Evolutionary conservation across 2,797 vertebrate species (phyloP).

Genomic region (Falco concolor): DNA sequence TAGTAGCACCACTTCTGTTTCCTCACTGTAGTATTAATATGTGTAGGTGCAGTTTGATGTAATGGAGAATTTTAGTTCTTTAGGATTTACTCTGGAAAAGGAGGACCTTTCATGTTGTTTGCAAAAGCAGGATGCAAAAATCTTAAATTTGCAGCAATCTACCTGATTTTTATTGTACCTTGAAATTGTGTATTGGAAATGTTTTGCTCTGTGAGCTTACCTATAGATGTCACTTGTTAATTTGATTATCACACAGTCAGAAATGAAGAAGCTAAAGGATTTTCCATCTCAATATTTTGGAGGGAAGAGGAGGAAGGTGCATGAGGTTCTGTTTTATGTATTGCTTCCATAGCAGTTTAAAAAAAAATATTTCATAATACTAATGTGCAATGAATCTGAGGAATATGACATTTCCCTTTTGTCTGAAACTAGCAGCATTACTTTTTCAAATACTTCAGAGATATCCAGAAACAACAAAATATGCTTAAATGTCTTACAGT

Average conservation of each 20-base stretch:
- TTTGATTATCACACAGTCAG: not conserved
- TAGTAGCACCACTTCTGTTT: not conserved
- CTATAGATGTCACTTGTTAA: not conserved
- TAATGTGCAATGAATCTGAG: not conserved
- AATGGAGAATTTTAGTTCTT: not conserved
- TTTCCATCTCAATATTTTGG: not conserved
- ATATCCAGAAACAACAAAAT: not conserved
- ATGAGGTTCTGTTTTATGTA: not conserved
- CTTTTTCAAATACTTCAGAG: not conserved
- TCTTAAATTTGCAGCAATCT: not conserved
- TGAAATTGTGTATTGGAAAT: not conserved
- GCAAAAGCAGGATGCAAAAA: not conserved
- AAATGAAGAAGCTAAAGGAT: not conserved
- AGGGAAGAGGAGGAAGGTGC: not conserved
- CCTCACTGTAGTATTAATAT: not conserved
- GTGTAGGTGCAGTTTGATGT: not conserved
- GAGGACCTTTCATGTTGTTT: not conserved
- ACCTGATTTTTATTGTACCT: not conserved
- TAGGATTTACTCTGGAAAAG: not conserved
- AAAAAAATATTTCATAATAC: not conserved
- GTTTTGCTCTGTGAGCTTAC: not conserved
- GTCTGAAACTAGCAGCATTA: not conserved
- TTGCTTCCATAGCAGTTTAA: not conserved
- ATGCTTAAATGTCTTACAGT: not conserved
- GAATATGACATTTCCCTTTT: not conserved